Evolutionary conservation across 2,797 vertebrate species (phyloP).

Genomic region (Phrynocephalus guinanensis): DNA sequence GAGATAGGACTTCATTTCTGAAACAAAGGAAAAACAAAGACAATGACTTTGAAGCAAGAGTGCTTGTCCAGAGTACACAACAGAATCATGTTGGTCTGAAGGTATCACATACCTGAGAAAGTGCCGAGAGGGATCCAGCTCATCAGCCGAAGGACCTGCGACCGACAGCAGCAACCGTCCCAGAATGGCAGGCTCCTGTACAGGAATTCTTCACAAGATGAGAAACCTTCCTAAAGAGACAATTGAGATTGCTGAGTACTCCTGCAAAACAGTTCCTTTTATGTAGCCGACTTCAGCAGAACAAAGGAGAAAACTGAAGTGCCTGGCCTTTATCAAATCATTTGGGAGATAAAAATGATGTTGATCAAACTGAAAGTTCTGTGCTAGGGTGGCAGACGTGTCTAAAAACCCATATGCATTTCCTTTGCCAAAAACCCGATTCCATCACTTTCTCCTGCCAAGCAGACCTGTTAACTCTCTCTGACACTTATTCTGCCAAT

Average conservation of each 20-base stretch:
- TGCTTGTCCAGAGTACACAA: neutral
- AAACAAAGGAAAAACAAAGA: slow-evolving; percentile 45
- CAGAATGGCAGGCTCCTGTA: slow-evolving; percentile 90
- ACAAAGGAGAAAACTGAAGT: neutral
- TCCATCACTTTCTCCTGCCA: neutral
- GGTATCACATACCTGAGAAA: slow-evolving; percentile 82
- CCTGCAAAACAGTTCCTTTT: neutral
- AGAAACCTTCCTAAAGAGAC: slow-evolving; percentile 88
- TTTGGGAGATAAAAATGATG: neutral
- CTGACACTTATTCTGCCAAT: neutral
- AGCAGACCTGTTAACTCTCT: neutral
- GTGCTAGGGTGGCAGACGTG: neutral
- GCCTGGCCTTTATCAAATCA: neutral
- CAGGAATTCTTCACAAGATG: slow-evolving; percentile 89
- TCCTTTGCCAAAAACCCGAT: neutral
- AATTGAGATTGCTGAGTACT: slow-evolving; percentile 18
- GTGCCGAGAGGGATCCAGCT: slow-evolving; percentile 86
- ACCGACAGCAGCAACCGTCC: slow-evolving; percentile 85
- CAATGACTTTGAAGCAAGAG: slow-evolving; percentile 39
- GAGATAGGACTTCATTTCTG: slow-evolving; percentile 85
- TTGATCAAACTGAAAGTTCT: neutral
- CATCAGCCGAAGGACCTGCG: slow-evolving; percentile 88
- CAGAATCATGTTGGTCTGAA: neutral
- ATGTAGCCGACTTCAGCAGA: neutral
- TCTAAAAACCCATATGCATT: neutral